Conservation (phyloP, 2,888 invertebrate genomes). For the Agriotes lineatus region DNA sequence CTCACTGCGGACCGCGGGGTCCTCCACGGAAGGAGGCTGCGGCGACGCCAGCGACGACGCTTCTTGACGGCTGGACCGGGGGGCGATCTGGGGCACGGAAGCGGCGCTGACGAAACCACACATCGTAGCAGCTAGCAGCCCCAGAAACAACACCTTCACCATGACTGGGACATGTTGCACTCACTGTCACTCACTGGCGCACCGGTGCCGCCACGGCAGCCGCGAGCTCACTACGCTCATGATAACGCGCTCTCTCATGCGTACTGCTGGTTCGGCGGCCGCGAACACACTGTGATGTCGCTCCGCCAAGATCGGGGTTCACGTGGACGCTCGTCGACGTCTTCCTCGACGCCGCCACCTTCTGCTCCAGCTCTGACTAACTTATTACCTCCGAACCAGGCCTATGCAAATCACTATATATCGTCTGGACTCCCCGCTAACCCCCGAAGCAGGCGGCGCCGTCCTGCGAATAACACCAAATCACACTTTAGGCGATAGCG, state of each 20-base stretch:
- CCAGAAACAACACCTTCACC: constrained; percentile 67
- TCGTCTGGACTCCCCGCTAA: constrained; percentile 35
- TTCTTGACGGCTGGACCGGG: constrained; percentile 51
- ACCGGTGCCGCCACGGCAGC: constrained; percentile 68
- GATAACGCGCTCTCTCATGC: constrained; percentile 52
- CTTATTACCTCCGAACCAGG: constrained; percentile 36
- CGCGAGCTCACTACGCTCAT: constrained; percentile 59
- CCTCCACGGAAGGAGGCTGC: constrained; percentile 45
- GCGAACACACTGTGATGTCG: constrained; percentile 64
- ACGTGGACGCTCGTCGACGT: constrained; percentile 59
- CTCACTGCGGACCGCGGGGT: constrained; percentile 73
- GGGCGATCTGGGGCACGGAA: constrained; percentile 57
- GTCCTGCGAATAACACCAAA: constrained; percentile 30
- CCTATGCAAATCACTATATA: constrained; percentile 43
- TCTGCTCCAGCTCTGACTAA: constrained; percentile 30
- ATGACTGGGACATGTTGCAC: constrained; percentile 67
- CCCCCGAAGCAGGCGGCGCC: constrained; percentile 35
- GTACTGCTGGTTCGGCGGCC: constrained; percentile 68
- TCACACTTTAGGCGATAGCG: constrained; percentile 26
- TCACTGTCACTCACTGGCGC: constrained; percentile 59
- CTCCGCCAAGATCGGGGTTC: constrained; percentile 55
- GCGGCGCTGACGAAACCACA: constrained; percentile 64
- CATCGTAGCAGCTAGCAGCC: constrained; percentile 65
- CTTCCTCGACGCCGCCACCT: constrained; percentile 55
- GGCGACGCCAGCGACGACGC: constrained; percentile 49